These are phyloP conservation scores for Sinella curviseta DNA, from an alignment of 1,140 invertebrate species.

Conservation along the genomic window DNA sequence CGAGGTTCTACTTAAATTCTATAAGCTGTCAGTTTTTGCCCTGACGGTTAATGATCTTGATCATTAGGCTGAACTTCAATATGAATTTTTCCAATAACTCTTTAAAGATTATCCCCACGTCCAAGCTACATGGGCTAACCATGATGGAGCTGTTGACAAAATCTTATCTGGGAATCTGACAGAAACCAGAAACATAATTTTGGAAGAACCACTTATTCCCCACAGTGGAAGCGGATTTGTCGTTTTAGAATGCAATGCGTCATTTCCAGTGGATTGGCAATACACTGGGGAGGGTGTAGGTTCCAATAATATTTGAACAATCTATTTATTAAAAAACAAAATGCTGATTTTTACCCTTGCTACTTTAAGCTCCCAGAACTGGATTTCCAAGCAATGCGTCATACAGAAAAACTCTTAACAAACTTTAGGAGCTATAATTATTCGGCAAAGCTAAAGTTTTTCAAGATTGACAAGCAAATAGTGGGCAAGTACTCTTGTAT, in stretches of 20 bases:
- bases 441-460: conserved; percentile 26
- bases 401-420: neutral
- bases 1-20: conserved; percentile 19
- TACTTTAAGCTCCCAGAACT: conserved; percentile 18
- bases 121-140: neutral
- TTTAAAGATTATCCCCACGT: neutral
- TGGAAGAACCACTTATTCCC: neutral
- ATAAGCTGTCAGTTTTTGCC: neutral
- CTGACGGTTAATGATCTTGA: neutral
- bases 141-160: neutral
- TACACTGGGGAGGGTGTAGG: conserved; percentile 34
- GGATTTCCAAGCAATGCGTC: conserved; percentile 28
- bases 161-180: neutral
- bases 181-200: neutral
- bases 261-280: conserved; percentile 34
- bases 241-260: conserved; percentile 34
- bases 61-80: neutral
- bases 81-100: neutral
- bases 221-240: neutral
- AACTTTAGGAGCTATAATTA: conserved; percentile 17
- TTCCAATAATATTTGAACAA: neutral
- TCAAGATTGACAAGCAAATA: conserved; percentile 20
- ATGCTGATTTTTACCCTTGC: neutral
- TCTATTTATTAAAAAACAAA: neutral
- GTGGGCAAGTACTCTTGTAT: conserved; percentile 34